phyloP scores from a whole-genome alignment of 1,140 invertebrate species.

The Caligus rogercresseyi region DNA sequence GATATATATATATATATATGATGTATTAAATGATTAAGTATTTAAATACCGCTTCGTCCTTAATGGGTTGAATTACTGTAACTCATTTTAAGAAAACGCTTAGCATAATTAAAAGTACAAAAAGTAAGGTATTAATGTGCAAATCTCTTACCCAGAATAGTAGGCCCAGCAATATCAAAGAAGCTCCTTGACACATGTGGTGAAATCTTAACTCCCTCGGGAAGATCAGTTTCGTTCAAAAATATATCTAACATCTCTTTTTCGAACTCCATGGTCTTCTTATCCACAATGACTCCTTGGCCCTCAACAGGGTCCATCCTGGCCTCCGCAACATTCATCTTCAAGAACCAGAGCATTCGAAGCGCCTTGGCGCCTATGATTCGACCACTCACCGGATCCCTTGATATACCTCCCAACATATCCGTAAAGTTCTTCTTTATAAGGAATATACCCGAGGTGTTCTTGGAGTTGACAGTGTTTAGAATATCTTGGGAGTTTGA shows the following conservation, averaged over 20 bases:
- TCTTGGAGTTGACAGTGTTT: constrained; percentile 37
- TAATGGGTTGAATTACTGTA: too few relatives aligned
- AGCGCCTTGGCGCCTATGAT: constrained; percentile 10
- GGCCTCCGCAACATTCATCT: constrained; percentile 14
- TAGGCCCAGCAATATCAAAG: constrained; percentile 44
- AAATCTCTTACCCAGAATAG: constrained; percentile 36
- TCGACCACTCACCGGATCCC: neutral
- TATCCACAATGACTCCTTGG: neutral
- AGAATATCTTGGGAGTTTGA: constrained; percentile 42
- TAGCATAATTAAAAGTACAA: too few relatives aligned
- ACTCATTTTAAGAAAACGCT: too few relatives aligned
- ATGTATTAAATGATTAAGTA: too few relatives aligned
- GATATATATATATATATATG: too few relatives aligned
- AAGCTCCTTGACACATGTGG: constrained; percentile 32
- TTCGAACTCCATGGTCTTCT: constrained; percentile 7
- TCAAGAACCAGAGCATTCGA: constrained; percentile 9
- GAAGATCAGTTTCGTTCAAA: constrained; percentile 3
- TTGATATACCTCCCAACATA: neutral
- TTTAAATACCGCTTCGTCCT: too few relatives aligned
- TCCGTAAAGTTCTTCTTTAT: constrained; percentile 6
- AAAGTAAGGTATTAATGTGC: too few relatives aligned
- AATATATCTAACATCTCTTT: constrained; percentile 12
- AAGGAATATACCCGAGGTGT: constrained; percentile 23
- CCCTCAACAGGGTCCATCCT: neutral
- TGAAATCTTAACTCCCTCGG: constrained; percentile 9